Base-by-base conservation (phyloP, 2,797 vertebrate species). In the Scomberomorus guttatus region DNA sequence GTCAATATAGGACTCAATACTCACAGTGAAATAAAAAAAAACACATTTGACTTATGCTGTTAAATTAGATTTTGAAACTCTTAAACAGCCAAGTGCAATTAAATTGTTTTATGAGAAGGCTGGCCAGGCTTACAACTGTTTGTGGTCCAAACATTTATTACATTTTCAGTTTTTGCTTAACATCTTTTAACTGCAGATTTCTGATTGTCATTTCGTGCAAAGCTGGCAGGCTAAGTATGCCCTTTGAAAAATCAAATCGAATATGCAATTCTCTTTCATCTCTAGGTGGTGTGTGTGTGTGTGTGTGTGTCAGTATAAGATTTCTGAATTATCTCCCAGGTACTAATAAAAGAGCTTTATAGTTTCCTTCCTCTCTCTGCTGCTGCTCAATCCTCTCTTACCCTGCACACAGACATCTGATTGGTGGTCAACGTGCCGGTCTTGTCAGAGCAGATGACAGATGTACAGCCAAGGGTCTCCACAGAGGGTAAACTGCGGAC, bases 331-430 rank as follows among this genome's bases (percentile, higher is more conserved):
- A 12, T 42, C 12, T 61, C 57, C 39, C 4, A 32, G 34, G 27
- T 37, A 67, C 15, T 66, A 5, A 25, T 54, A 55, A 39, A 54
- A 48, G 5, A 48, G 44, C 6, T 17, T 48, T 5, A 48, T 18
- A 5, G 6, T 48, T 48, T 18, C 44, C 44, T 13, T 13, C 12
- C 11, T 39, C 39, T 39, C 44, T 18, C 44, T 46, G 5, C 44
- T 46, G 44, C 17, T 46, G 14, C 8, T 20, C 17, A 20, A 48
- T 18, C 15, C 6, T 20, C 37, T 67, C 97, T 87, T 92, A 99
- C 98, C 97, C 97, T 97, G 95, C 97, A 99, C 81, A 99, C 98
- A 0, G 98, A 99, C 98, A 99, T 99, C 96, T 99, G 98, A 90
- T 99, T 99, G 0, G 98, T 99, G 52, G 98, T 99, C 48, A 99